Conservation (phyloP, 2,113 vertebrate genomes). For the Anoura caudifer region DNA sequence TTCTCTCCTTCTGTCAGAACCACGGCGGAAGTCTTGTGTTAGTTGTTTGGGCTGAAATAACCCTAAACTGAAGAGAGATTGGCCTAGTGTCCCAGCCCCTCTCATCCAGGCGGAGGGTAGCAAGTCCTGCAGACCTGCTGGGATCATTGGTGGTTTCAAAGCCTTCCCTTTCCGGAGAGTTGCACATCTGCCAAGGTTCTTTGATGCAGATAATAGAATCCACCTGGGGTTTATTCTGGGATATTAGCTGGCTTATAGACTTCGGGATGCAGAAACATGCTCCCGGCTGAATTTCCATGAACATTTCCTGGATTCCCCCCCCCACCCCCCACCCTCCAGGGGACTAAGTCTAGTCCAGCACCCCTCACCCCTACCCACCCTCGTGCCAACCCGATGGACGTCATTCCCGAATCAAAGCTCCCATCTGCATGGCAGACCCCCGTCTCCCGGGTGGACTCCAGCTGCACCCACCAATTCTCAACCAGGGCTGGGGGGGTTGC, state of each 20-base stretch:
- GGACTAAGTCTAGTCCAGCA: background rate
- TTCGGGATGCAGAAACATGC: background rate
- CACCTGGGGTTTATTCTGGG: background rate
- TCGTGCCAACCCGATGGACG: background rate
- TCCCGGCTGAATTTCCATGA: background rate
- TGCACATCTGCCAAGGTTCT: background rate
- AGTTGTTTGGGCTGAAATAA: background rate
- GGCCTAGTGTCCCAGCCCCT: background rate
- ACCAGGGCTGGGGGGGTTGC: background rate
- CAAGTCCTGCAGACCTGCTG: background rate
- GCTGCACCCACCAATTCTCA: background rate
- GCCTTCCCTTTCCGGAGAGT: background rate
- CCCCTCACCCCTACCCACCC: background rate
- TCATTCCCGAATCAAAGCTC: background rate
- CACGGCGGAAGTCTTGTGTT: background rate
- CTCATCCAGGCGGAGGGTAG: background rate
- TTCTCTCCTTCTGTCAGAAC: background rate
- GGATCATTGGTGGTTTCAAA: background rate
- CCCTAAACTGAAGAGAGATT: background rate
- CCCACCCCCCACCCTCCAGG: background rate
- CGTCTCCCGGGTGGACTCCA: background rate
- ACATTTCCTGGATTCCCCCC: conserved; percentile 24
- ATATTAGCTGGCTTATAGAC: background rate
- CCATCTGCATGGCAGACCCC: background rate
- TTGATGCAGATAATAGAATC: background rate